Percentiles rank a stretch among this genome's conserved stretches.
Evolutionary conservation across 2,888 invertebrate species (phyloP).

Genomic region (Sympetrum striolatum): DNA sequence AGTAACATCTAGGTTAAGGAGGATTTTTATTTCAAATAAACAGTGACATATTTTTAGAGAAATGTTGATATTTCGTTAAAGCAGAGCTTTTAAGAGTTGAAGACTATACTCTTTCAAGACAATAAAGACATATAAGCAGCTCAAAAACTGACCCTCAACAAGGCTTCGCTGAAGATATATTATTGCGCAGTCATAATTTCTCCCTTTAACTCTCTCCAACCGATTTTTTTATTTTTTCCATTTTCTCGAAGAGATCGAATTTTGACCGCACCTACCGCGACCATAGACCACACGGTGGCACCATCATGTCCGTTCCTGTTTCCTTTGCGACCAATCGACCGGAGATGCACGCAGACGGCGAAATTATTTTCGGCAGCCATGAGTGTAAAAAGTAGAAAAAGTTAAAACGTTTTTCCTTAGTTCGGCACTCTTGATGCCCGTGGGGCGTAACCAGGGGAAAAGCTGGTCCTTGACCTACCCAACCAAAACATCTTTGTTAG

Average conservation of each 20-base stretch:
- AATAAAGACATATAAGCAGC: too few relatives aligned
- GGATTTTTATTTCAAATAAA: too few relatives aligned
- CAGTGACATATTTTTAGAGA: too few relatives aligned
- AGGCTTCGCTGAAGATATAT: too few relatives aligned
- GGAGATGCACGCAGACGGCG: neutral
- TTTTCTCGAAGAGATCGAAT: neutral
- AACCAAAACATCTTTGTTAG: neutral
- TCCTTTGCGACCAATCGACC: neutral
- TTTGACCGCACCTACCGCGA: neutral
- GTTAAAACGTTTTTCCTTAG: neutral
- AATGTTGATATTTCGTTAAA: too few relatives aligned
- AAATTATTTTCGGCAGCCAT: neutral
- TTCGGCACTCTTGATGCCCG: neutral
- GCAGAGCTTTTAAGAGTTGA: too few relatives aligned
- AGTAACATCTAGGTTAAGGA: too few relatives aligned
- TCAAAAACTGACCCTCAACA: too few relatives aligned
- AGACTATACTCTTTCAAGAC: too few relatives aligned
- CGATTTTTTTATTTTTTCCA: neutral
- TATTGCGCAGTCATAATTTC: too few relatives aligned
- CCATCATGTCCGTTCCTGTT: neutral
- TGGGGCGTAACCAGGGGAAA: neutral
- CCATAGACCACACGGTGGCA: neutral
- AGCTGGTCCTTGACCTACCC: neutral
- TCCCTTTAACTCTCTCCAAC: neutral
- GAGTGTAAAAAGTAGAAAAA: neutral